Base-by-base conservation (phyloP, 2,888 invertebrate genomes). In the Drosophila dives region DNA sequence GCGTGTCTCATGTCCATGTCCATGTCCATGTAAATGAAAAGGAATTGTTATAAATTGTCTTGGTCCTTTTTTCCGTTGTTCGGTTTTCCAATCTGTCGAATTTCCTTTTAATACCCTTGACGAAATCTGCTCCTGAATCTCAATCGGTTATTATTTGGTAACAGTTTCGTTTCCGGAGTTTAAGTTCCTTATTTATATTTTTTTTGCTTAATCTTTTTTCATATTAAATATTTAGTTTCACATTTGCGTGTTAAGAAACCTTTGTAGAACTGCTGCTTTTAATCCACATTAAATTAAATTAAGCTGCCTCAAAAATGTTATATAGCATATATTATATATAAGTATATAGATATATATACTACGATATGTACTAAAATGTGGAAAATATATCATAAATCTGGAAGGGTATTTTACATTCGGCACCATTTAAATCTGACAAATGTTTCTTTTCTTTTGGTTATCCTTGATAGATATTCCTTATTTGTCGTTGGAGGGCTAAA, bases 31-130 rank as follows among this genome's bases (percentile, higher is more conserved):
- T 75, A 84, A 84, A 84, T 80, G 81, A 68, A 75, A 86, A 81
- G 73, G 75, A 86, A 84, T 81, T 84, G 83, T 84, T 84, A 84
- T 86, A 86, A 84, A 84, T 84, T 84, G 87, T 77, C 80, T 77
- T 69, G 63, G 56, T 68, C 81, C 80, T 77, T 81, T 79, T 77
- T 56, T 26, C 32, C 56, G 45, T 33, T 42, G 42, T 29, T 70
- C 33, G 54, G 54, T 42, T 36, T 32, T 34, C 40, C 54, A n/a
- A 32, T 33, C 53, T 60, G 40, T 45, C 42, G 32, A 33, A 6
- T 53, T 40, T n/a, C 36, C 50, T 50, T 34, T 32, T 17, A 6
- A 54, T 66, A 66, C 62, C 32, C 64, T 61, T 6, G 7, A 20
- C 1, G 11, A 15, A 3, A 26, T n/a, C 45, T 23, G 23, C 8